Evolutionary conservation across 2,113 vertebrate genomes (phyloP).

Genomic region (Eclectus roratus): DNA sequence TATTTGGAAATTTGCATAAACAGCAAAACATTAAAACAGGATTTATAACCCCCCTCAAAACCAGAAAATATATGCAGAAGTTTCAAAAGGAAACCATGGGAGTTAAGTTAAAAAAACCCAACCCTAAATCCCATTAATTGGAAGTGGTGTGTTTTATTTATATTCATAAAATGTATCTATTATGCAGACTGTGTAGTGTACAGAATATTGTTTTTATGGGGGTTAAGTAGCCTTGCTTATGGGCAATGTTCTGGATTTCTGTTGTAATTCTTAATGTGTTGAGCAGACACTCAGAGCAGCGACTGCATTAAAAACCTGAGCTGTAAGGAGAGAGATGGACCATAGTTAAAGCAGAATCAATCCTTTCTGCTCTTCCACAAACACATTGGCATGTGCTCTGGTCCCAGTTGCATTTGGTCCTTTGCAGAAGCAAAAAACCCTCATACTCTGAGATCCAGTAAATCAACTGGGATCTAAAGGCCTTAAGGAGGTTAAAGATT

Average conservation of each 20-base stretch:
- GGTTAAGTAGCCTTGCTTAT: not conserved
- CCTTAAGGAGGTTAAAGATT: not conserved
- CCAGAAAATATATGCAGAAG: constrained; percentile 50
- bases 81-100: constrained; percentile 28
- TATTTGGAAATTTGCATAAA: constrained; percentile 73
- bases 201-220: not conserved
- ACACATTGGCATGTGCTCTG: accelerated
- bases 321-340: not conserved
- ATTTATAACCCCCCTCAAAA: constrained; percentile 54
- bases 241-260: not conserved
- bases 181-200: not conserved
- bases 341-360: not conserved
- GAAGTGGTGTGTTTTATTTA: constrained; percentile 20
- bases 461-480: not conserved
- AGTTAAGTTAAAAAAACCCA: constrained; percentile 16
- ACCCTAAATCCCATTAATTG: not conserved
- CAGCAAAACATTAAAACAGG: constrained; percentile 67
- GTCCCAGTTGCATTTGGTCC: not conserved
- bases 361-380: not conserved
- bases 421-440: not conserved
- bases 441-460: not conserved
- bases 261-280: not conserved
- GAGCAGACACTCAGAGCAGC: not conserved
- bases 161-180: constrained; percentile 6
- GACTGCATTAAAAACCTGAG: not conserved